phyloP scores from a whole-genome alignment of 1,140 invertebrate species.

The Grapholita molesta region DNA sequence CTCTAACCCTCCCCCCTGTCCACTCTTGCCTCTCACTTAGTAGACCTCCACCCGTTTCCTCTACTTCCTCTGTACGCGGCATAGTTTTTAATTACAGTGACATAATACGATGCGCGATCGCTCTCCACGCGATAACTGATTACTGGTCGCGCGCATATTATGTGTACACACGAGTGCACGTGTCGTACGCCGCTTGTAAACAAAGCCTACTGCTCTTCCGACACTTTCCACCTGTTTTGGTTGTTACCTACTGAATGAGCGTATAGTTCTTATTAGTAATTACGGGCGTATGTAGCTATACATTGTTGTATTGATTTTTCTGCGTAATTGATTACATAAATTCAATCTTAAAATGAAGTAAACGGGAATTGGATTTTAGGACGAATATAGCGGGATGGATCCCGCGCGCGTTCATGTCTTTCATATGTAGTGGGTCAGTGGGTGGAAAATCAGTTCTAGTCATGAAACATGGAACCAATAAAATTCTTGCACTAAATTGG shows the following conservation, averaged over 20 bases:
- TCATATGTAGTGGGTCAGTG: neutral
- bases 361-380: neutral
- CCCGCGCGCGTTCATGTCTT: slow-evolving; percentile 29
- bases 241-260: neutral
- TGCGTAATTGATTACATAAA: too few relatives aligned
- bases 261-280: neutral
- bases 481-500: too few relatives aligned
- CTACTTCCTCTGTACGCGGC: slow-evolving; percentile 30
- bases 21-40: slow-evolving; percentile 17
- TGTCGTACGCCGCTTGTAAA: slow-evolving; percentile 42
- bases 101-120: slow-evolving; percentile 52
- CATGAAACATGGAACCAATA: too few relatives aligned
- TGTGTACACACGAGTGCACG: slow-evolving; percentile 44
- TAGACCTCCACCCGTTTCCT: slow-evolving; percentile 14
- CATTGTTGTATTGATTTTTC: neutral
- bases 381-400: neutral
- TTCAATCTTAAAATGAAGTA: too few relatives aligned
- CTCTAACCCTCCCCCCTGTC: slow-evolving; percentile 19
- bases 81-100: slow-evolving; percentile 55
- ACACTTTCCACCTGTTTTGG: slow-evolving; percentile 8
- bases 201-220: slow-evolving; percentile 30
- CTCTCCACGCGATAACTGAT: slow-evolving; percentile 58
- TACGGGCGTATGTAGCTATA: neutral
- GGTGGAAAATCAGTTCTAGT: too few relatives aligned
- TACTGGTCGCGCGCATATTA: slow-evolving; percentile 36